Conservation (phyloP, 2,797 vertebrate species). For the Eidolon dupreanum region DNA sequence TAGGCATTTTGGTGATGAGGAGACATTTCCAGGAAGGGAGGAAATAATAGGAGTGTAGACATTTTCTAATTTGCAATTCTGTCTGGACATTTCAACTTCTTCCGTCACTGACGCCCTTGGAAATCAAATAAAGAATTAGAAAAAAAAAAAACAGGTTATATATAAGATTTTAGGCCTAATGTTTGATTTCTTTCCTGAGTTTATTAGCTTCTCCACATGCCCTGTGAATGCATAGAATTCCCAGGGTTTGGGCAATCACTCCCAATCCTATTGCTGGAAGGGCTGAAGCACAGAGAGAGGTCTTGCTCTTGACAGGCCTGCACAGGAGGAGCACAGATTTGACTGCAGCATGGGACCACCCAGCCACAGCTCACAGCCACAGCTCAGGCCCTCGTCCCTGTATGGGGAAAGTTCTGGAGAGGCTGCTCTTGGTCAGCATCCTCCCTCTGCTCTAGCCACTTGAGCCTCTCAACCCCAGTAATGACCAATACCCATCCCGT, state of each 20-base stretch:
- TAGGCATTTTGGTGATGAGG: neutral
- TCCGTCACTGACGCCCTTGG: neutral
- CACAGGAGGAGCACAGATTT: neutral
- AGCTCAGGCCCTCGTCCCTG: neutral
- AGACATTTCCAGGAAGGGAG: neutral
- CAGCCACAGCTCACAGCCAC: accelerated
- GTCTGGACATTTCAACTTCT: neutral
- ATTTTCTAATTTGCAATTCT: neutral
- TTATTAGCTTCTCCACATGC: neutral
- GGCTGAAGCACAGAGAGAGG: neutral
- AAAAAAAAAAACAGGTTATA: neutral
- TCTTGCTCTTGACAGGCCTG: neutral
- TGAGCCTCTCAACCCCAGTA: neutral
- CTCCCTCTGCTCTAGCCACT: neutral
- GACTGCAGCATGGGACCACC: neutral
- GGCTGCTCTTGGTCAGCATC: neutral
- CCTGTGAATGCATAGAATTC: neutral
- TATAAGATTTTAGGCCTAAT: neutral
- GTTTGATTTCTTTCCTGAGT: neutral
- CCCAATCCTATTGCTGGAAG: neutral
- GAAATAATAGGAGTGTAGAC: neutral
- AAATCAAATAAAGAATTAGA: neutral
- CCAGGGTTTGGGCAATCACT: neutral
- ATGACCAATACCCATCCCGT: neutral
- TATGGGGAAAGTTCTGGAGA: neutral